phyloP scores from a whole-genome alignment of 2,888 invertebrate species.

The Drosophila setosimentum region DNA sequence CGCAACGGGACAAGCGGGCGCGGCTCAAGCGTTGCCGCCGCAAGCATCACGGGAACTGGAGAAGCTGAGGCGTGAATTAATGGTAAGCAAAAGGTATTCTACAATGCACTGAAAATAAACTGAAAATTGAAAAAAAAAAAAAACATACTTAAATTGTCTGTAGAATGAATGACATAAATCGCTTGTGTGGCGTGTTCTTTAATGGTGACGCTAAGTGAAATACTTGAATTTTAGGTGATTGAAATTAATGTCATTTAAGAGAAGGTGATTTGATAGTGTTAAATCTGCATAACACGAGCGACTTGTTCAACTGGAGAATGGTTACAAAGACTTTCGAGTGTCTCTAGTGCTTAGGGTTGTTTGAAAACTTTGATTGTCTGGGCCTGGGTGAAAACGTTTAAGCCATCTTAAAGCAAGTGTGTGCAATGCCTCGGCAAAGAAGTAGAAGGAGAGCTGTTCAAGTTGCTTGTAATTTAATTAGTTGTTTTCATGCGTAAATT shows the following conservation, averaged over 20 bases:
- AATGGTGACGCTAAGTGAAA: not conserved
- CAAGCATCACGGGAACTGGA: constrained; percentile 95
- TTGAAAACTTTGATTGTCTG: not conserved
- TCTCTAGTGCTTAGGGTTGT: not conserved
- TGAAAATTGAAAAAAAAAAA: not conserved
- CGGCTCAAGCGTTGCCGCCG: constrained; percentile 87
- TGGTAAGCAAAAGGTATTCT: constrained; percentile 87
- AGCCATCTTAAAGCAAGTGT: not conserved
- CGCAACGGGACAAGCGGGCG: constrained; percentile 66
- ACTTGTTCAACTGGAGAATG: not conserved
- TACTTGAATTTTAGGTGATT: not conserved
- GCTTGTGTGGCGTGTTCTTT: not conserved
- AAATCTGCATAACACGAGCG: not conserved
- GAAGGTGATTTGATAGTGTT: not conserved
- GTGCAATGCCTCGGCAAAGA: not conserved
- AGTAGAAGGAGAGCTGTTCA: not conserved
- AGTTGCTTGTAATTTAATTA: not conserved
- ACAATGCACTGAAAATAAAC: not conserved
- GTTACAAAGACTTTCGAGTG: not conserved
- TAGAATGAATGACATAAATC: not conserved
- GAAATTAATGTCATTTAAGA: not conserved
- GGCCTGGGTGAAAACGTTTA: not conserved
- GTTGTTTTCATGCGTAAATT: not conserved
- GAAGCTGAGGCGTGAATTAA: constrained; percentile 95
- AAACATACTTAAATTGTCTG: not conserved